Evolutionary conservation across 2,888 invertebrate genomes (phyloP), one percentile per base, ranked within the genome.

Genomic region (Cantharis nigra): DNA sequence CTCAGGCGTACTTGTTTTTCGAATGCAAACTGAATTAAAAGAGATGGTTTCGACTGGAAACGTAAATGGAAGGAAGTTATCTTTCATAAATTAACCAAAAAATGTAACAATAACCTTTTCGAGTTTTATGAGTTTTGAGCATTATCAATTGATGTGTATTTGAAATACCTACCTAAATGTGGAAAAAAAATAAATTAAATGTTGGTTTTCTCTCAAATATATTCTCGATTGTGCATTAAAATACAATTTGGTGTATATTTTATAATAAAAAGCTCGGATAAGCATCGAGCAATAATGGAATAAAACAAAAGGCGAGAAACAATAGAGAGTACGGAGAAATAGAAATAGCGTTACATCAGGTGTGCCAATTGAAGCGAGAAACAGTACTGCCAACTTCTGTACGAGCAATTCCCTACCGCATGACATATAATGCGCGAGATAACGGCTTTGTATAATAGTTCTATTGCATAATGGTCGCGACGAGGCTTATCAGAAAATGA

Each of bases 401-500:
- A 83, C 82, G 83, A 83, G 82, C 88, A 88, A 87, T 87, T 88
- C 88, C 87, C 86, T 85, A 86, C 87, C 87, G 86, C 88, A 86
- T 87, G 88, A 88, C 88, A 88, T 88, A 89, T 88, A 88, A 88
- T 87, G 86, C 85, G 84, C 85, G 81, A 82, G 89, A 88, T 88
- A 89, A 88, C 87, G 86, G 85, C 87, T 87, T 87, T 88, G 87
- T 88, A 87, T 88, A 88, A 88, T 88, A 88, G 89, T 88, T 89
- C 89, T 89, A 89, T 88, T 89, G 88, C 89, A 89, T 89, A 89
- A 89, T 89, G 87, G 89, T 85, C 87, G 85, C 85, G 86, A 87
- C 87, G 87, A 85, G 86, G 90, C 92, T 92, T 92, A 92, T 92
- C 92, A 92, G 92, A 92, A 92, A 92, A 92, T 92, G 92, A 92